These are phyloP conservation scores for Silurus aristotelis DNA, from an alignment of 2,797 vertebrate genomes.

Conservation along the genomic window DNA sequence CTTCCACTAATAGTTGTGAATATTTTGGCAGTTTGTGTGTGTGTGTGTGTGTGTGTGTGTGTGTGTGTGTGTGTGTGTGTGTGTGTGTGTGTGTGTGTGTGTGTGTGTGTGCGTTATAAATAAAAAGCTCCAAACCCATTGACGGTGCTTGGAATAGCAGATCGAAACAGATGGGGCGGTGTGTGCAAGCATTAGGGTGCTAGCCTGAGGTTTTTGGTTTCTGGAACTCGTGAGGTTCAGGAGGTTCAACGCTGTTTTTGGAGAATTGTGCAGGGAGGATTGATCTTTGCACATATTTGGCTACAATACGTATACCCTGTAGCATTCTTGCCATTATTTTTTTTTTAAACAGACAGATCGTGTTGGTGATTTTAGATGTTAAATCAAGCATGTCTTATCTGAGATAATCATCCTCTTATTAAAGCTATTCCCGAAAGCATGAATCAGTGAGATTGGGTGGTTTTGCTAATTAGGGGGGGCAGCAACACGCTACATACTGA, in stretches of 20 bases:
- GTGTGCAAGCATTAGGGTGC: constrained; percentile 20
- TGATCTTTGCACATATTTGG: constrained; percentile 77
- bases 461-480: background rate
- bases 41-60: too few relatives aligned
- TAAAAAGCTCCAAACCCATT: background rate
- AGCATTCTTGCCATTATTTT: constrained; percentile 65
- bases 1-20: background rate
- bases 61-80: too few relatives aligned
- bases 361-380: constrained; percentile 52
- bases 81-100: too few relatives aligned
- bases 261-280: constrained; percentile 69
- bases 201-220: constrained; percentile 34
- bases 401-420: constrained; percentile 18
- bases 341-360: constrained; percentile 49
- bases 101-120: background rate
- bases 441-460: constrained; percentile 10
- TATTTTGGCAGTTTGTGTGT: background rate
- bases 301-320: constrained; percentile 59
- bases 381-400: constrained; percentile 11
- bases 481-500: constrained; percentile 6
- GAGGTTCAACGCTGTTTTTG: constrained; percentile 56
- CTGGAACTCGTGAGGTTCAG: constrained; percentile 28
- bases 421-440: constrained; percentile 25
- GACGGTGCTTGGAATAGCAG: background rate
- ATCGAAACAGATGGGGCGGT: background rate